These are phyloP conservation scores for Pseudococcus longispinus DNA, from an alignment of 2,888 invertebrate genomes.

Conservation along the genomic window DNA sequence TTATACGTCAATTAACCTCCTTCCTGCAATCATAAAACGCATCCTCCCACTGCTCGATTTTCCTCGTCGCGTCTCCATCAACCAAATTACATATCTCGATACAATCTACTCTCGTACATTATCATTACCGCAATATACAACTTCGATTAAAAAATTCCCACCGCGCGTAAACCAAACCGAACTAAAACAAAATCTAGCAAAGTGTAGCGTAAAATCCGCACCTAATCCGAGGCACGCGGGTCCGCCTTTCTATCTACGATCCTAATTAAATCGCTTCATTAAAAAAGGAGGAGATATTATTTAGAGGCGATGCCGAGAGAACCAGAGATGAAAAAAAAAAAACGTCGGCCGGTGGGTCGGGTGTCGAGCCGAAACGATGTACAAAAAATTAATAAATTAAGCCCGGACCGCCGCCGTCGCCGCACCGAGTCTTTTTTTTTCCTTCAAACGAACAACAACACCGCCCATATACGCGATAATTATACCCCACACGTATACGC, in stretches of 20 bases:
- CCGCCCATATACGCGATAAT: constrained; percentile 24
- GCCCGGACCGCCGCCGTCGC: background rate
- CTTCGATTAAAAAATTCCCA: background rate
- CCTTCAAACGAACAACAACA: background rate
- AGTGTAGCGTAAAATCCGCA: background rate
- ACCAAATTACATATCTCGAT: background rate
- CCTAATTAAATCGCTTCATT: constrained; percentile 20
- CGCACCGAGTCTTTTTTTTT: background rate
- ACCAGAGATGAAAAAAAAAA: background rate
- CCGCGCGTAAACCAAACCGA: no score
- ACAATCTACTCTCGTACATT: background rate
- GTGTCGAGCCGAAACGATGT: background rate
- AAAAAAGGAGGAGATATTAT: background rate
- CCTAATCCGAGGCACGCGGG: background rate
- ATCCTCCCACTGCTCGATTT: background rate
- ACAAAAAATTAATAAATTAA: constrained; percentile 24
- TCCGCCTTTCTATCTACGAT: background rate
- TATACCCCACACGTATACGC: constrained; percentile 5
- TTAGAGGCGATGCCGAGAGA: background rate
- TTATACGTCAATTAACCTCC: background rate
- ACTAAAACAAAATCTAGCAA: background rate
- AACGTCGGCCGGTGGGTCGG: background rate
- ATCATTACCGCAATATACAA: background rate
- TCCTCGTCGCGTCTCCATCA: background rate
- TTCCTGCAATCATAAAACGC: background rate